Conservation (phyloP, 2,113 vertebrate species). For the Prionailurus viverrinus region DNA sequence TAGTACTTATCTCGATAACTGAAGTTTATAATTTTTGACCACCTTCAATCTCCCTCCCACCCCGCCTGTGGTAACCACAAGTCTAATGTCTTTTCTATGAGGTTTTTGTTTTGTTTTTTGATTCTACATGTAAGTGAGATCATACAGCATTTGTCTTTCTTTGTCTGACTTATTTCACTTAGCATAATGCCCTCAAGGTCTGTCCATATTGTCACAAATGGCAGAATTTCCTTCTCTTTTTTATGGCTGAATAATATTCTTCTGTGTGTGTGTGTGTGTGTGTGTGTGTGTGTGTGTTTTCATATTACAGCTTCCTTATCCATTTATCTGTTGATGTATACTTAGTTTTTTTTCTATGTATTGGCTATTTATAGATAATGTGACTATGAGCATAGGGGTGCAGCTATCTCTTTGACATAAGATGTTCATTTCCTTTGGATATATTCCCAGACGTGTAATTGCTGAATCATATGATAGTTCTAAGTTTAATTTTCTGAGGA, state of each 20-base stretch:
- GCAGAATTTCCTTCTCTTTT: neutral
- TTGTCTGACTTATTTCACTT: neutral
- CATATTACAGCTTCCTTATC: neutral
- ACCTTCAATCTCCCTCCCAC: neutral
- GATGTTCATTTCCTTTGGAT: neutral
- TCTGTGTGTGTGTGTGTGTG: neutral
- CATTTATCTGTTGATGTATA: neutral
- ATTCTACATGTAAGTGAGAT: neutral
- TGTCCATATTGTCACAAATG: neutral
- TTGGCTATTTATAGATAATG: neutral
- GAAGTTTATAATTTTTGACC: neutral
- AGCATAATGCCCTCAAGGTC: neutral
- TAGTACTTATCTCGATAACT: neutral
- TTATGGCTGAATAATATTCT: neutral
- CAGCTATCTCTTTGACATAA: neutral
- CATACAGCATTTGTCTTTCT: neutral
- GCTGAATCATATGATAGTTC: neutral
- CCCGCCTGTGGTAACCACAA: neutral
- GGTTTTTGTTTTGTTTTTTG: neutral
- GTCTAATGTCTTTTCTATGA: neutral
- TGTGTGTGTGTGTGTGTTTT: neutral
- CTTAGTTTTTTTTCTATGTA: neutral
- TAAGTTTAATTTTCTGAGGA: neutral
- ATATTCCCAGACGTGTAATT: neutral
- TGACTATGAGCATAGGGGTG: neutral